Conservation (phyloP, 2,888 invertebrate species). For the Cataglyphis livida region DNA sequence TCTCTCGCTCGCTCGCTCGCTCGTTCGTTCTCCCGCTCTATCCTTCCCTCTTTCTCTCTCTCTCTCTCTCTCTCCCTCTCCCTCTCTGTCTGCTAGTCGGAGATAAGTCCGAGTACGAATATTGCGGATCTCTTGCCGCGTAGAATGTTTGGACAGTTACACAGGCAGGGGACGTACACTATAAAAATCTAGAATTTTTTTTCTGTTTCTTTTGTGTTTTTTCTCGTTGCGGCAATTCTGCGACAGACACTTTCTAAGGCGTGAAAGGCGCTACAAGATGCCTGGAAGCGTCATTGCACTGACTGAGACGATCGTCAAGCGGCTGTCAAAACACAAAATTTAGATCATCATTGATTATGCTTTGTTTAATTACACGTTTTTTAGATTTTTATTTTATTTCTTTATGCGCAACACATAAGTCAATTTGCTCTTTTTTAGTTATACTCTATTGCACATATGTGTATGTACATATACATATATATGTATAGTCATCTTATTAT, state of each 20-base stretch:
- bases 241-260: neutral
- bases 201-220: neutral
- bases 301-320: neutral
- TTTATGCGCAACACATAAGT: neutral
- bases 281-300: neutral
- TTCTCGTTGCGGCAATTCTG: neutral
- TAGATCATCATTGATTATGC: neutral
- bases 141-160: neutral
- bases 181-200: neutral
- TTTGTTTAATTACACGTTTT: neutral
- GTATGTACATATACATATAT: neutral
- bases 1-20: neutral
- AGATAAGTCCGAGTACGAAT: neutral
- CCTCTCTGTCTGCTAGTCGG: neutral
- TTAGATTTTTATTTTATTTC: neutral
- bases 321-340: neutral
- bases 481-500: neutral
- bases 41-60: neutral
- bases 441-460: neutral
- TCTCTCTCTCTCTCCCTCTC: neutral
- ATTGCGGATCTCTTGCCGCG: neutral
- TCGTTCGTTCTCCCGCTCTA: neutral
- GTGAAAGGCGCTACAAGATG: neutral
- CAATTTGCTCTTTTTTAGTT: neutral
- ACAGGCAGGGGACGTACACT: too few species aligned